phyloP scores from a whole-genome alignment of 2,888 invertebrate genomes.

The Alentia gelatinosa region DNA sequence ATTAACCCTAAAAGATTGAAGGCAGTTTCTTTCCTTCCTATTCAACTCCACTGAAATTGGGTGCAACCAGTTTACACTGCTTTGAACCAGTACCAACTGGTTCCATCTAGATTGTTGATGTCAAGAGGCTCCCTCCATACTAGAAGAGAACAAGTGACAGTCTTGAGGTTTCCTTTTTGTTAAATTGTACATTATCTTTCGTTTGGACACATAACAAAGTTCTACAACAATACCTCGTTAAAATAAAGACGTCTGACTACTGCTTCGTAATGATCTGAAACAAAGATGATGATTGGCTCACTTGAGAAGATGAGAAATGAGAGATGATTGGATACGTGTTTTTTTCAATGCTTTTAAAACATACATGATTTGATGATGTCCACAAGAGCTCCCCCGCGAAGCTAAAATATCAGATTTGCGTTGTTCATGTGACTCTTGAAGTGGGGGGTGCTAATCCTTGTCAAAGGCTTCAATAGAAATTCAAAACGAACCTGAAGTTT shows the following conservation, averaged over 20 bases:
- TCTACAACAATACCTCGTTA: not conserved
- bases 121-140: not conserved
- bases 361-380: constrained; percentile 4
- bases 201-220: constrained; percentile 7
- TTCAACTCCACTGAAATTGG: not conserved
- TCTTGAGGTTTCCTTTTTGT: not conserved
- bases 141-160: constrained; percentile 10
- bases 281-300: not conserved
- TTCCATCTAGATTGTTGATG: not conserved
- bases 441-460: not conserved
- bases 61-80: not conserved
- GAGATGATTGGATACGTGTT: not conserved
- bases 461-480: not conserved
- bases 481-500: not conserved
- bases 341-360: constrained; percentile 5
- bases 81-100: not conserved
- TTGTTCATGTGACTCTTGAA: constrained; percentile 17
- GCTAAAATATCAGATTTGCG: constrained; percentile 10
- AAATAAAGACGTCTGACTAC: constrained; percentile 21
- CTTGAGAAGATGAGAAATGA: constrained; percentile 23
- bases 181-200: not conserved
- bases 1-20: not conserved
- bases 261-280: not conserved
- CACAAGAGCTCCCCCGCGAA: not conserved
- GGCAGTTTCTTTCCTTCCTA: not conserved